A percentile compares a stretch with the other conserved stretches of the same genome.
Conservation (phyloP, 2,113 vertebrate species). For the Scolopax mira region DNA sequence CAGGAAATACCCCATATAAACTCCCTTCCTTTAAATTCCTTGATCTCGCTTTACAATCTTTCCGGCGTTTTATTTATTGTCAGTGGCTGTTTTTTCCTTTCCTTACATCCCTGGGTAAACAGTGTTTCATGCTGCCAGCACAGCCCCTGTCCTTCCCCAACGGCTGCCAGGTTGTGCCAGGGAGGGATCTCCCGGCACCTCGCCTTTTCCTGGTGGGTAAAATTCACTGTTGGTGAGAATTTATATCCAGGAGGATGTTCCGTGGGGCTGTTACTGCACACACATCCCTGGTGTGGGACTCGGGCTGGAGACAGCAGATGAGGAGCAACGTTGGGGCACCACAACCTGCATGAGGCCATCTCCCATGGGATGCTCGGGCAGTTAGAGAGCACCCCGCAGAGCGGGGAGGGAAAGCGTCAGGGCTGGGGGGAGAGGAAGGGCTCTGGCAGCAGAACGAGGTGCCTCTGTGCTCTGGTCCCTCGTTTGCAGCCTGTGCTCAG, state of each 20-base stretch:
- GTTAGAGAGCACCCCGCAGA: accelerated
- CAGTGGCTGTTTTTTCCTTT: background rate
- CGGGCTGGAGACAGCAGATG: background rate
- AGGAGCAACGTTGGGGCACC: accelerated
- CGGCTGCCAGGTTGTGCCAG: background rate
- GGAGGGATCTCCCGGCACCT: background rate
- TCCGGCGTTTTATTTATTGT: background rate
- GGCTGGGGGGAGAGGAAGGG: background rate
- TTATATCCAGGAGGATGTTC: background rate
- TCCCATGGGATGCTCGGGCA: background rate
- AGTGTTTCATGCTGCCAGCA: background rate
- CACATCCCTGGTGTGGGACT: background rate
- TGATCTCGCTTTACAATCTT: constrained; percentile 4
- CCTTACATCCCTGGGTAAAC: constrained; percentile 27
- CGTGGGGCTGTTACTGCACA: accelerated
- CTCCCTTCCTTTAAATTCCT: constrained; percentile 17
- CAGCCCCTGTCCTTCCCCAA: background rate
- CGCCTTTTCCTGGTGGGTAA: background rate
- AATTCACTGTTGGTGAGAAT: background rate
- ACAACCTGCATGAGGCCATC: accelerated
- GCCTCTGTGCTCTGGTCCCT: background rate
- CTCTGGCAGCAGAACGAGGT: background rate
- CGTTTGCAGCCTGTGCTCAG: background rate
- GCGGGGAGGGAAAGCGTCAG: background rate
- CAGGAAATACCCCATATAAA: constrained; percentile 13